These are phyloP conservation scores for Papilio protenor DNA, from an alignment of 2,888 invertebrate species.

Conservation along the genomic window DNA sequence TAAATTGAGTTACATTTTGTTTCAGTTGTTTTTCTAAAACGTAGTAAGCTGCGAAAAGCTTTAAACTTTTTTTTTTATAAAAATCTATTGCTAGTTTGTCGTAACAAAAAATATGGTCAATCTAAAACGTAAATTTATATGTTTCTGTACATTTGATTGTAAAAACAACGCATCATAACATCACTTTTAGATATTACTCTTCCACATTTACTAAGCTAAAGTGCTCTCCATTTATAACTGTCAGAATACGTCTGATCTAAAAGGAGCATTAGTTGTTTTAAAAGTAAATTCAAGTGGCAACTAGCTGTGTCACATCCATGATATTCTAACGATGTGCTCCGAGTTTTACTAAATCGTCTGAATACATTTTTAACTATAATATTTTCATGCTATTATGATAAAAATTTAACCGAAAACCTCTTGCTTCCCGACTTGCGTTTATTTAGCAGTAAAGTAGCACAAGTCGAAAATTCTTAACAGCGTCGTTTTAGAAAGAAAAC, in stretches of 20 bases:
- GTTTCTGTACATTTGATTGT: background rate
- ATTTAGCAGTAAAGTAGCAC: background rate
- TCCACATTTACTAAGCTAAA: slow-evolving; percentile 12
- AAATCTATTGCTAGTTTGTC: background rate
- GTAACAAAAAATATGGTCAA: background rate
- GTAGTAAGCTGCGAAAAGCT: background rate
- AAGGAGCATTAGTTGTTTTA: slow-evolving; percentile 20
- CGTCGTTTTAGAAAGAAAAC: slow-evolving; percentile 47
- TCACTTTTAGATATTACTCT: slow-evolving; percentile 5
- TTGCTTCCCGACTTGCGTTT: no score
- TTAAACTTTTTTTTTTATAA: background rate
- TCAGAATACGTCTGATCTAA: slow-evolving; percentile 17
- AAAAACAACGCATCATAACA: background rate
- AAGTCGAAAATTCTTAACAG: background rate
- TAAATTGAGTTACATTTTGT: slow-evolving; percentile 40
- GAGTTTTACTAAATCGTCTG: background rate
- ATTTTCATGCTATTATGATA: background rate
- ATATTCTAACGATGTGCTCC: slow-evolving; percentile 35
- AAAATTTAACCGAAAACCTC: no score
- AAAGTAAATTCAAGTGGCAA: slow-evolving; percentile 12
- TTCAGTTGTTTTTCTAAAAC: slow-evolving; percentile 23
- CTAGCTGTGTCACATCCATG: background rate
- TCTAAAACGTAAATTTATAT: background rate
- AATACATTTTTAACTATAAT: background rate
- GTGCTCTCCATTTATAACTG: slow-evolving; percentile 12